Conservation (phyloP, 2,888 invertebrate species). For the Cryptops parisi region DNA sequence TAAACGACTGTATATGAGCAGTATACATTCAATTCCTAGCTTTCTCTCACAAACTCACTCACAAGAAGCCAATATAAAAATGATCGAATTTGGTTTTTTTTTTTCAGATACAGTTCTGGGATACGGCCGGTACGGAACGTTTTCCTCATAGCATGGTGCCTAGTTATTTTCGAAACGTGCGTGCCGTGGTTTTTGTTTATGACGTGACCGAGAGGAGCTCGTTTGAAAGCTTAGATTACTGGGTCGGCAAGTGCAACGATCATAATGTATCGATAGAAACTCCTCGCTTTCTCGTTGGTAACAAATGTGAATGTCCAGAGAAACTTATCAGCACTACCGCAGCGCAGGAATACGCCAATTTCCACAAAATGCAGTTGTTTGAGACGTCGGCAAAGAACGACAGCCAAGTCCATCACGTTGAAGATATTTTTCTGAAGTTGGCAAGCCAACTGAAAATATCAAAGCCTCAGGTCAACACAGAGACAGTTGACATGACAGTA, state of each 20-base stretch:
- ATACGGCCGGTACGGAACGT: conserved; percentile 65
- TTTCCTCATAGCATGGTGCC: conserved; percentile 66
- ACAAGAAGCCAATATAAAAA: too few relatives aligned
- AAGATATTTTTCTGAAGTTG: conserved; percentile 65
- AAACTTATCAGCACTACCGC: conserved; percentile 49
- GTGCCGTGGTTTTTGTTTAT: conserved; percentile 70
- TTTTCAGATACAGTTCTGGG: conserved; percentile 54
- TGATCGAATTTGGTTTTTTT: too few relatives aligned
- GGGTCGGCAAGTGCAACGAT: conserved; percentile 60
- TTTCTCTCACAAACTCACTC: too few relatives aligned
- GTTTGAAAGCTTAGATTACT: conserved; percentile 49
- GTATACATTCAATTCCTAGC: too few relatives aligned
- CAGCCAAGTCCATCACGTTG: conserved; percentile 56
- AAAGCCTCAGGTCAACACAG: conserved; percentile 47
- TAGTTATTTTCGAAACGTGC: conserved; percentile 67
- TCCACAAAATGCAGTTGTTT: conserved; percentile 60
- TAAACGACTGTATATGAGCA: too few relatives aligned
- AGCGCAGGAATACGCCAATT: conserved; percentile 57
- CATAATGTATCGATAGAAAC: conserved; percentile 45
- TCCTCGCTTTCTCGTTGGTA: conserved; percentile 61
- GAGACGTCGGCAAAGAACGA: conserved; percentile 67
- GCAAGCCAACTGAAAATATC: conserved; percentile 57
- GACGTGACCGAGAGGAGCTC: conserved; percentile 53
- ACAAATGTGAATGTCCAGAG: conserved; percentile 57
- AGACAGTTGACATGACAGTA: too few relatives aligned